Conservation (phyloP, 2,888 invertebrate genomes). For the Norana najaformis region DNA sequence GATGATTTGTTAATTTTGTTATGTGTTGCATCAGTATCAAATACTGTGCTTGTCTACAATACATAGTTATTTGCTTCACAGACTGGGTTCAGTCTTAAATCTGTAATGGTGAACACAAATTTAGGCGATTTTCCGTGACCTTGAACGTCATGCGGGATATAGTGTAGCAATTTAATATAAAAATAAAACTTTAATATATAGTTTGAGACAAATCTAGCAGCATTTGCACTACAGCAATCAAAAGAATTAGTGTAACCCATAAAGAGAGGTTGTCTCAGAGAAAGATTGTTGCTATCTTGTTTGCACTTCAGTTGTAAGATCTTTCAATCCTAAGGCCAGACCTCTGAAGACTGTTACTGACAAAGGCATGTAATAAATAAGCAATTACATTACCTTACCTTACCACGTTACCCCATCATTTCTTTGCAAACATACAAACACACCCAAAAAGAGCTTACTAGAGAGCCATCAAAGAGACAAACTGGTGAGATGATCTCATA, state of each 20-base stretch:
- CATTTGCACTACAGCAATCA: background rate
- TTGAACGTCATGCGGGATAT: too few relatives aligned
- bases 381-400: background rate
- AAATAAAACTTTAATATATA: too few relatives aligned
- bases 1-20: too few relatives aligned
- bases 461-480: constrained; percentile 9
- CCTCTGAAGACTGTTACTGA: background rate
- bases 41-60: too few relatives aligned
- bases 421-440: too few relatives aligned
- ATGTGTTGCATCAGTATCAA: too few relatives aligned
- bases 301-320: background rate
- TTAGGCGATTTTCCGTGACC: too few relatives aligned
- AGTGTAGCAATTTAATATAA: background rate
- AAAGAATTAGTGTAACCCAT: background rate
- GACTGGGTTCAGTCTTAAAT: too few relatives aligned
- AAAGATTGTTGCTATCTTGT: background rate
- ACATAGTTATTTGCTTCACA: too few relatives aligned
- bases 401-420: background rate
- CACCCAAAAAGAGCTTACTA: background rate
- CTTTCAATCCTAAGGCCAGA: too few relatives aligned
- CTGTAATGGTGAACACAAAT: too few relatives aligned
- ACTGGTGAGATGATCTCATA: constrained; percentile 10
- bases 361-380: background rate
- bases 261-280: background rate
- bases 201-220: background rate